These are phyloP conservation scores for Nyctibius bracteatus DNA, from an alignment of 2,113 vertebrate species.

Conservation along the genomic window DNA sequence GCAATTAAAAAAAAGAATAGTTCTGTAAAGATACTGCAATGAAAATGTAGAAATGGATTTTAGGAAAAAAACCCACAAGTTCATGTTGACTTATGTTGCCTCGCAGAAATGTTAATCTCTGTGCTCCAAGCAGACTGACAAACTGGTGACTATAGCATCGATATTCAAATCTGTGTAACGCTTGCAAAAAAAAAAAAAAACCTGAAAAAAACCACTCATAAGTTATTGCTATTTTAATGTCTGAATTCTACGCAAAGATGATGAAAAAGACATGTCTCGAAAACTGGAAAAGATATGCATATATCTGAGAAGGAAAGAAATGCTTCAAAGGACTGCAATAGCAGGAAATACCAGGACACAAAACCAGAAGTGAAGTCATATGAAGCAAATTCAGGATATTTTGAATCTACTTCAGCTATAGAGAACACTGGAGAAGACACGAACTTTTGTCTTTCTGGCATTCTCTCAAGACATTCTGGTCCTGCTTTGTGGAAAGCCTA, in stretches of 20 bases:
- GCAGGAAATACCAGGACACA: conserved; percentile 31
- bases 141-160: neutral
- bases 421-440: neutral
- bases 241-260: neutral
- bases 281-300: neutral
- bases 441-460: conserved; percentile 20
- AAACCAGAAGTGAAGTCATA: neutral
- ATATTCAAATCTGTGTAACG: neutral
- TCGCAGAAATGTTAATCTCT: neutral
- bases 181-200: no score
- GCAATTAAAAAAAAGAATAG: neutral
- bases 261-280: neutral
- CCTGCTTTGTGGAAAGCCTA: conserved; percentile 22
- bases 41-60: neutral
- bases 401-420: conserved; percentile 1
- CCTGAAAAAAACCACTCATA: neutral
- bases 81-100: neutral
- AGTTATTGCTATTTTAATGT: neutral
- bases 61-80: neutral
- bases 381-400: conserved; percentile 8
- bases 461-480: neutral
- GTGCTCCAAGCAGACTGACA: neutral
- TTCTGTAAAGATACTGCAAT: neutral
- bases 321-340: neutral
- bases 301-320: neutral